Evolutionary conservation across 2,888 invertebrate genomes (phyloP).

Genomic region (Napeogenes inachia): DNA sequence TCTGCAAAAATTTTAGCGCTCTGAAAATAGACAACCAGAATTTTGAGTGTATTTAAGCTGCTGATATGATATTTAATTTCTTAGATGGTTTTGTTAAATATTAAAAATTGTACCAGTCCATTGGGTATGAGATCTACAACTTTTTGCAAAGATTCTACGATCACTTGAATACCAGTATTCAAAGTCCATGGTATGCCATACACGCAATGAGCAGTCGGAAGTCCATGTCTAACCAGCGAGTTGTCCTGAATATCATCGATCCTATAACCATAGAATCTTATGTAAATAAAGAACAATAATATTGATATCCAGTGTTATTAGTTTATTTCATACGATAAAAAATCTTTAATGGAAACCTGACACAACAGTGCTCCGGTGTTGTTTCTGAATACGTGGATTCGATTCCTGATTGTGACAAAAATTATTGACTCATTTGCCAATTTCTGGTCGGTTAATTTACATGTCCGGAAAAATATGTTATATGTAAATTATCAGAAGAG

Average conservation of each 20-base stretch:
- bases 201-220: slow-evolving; percentile 26
- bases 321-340: too few relatives aligned
- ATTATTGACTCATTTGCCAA: too few relatives aligned
- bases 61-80: neutral
- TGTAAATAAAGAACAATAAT: neutral
- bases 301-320: too few relatives aligned
- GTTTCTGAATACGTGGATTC: too few relatives aligned
- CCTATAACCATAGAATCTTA: slow-evolving; percentile 11
- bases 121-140: neutral
- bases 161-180: slow-evolving; percentile 13
- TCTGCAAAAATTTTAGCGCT: slow-evolving; percentile 9
- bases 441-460: too few relatives aligned
- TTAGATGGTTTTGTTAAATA: too few relatives aligned
- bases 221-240: slow-evolving; percentile 14
- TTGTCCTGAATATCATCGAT: slow-evolving; percentile 29
- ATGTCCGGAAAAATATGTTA: too few relatives aligned
- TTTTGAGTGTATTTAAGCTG: neutral
- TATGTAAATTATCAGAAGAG: too few relatives aligned
- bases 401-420: too few relatives aligned
- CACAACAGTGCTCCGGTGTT: too few relatives aligned
- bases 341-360: too few relatives aligned
- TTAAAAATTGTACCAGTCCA: neutral
- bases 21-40: slow-evolving; percentile 3
- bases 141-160: slow-evolving; percentile 7
- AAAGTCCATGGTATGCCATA: slow-evolving; percentile 22